These are phyloP conservation scores for Oryctes rhinoceros DNA, from an alignment of 1,140 invertebrate species.

Conservation along the genomic window DNA sequence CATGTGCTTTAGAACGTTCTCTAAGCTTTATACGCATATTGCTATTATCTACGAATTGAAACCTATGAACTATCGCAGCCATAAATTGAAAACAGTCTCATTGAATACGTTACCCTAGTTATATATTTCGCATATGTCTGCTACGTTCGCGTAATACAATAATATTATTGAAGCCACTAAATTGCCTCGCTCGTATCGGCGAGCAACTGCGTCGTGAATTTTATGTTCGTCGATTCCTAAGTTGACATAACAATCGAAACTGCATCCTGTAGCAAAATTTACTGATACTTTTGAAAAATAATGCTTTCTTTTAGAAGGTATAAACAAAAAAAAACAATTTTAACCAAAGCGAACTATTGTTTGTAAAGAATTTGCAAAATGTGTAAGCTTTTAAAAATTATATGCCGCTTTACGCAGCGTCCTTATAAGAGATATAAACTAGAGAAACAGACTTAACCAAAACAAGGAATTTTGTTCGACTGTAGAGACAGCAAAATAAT, in stretches of 20 bases:
- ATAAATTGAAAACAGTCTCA: constrained; percentile 50
- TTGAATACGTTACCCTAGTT: constrained; percentile 47
- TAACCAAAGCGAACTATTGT: no score
- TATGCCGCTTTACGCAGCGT: no score
- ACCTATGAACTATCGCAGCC: constrained; percentile 49
- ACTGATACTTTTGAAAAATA: no score
- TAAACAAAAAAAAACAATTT: no score
- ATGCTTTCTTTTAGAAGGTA: no score
- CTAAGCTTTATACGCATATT: constrained; percentile 48
- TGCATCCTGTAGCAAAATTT: no score
- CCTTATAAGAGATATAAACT: no score
- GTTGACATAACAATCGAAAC: constrained; percentile 10
- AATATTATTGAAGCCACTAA: constrained; percentile 17
- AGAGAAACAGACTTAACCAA: no score
- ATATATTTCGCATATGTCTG: constrained; percentile 47
- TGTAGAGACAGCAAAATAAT: no score
- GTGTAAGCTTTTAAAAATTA: no score
- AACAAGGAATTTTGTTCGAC: no score
- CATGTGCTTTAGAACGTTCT: not conserved
- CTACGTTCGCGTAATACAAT: constrained; percentile 43
- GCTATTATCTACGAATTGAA: constrained; percentile 48
- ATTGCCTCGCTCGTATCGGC: not conserved
- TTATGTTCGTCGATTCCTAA: not conserved
- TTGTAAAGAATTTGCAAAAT: no score
- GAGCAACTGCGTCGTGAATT: not conserved